Conservation (phyloP, 2,888 invertebrate species). For the Bhutanitis thaidina region DNA sequence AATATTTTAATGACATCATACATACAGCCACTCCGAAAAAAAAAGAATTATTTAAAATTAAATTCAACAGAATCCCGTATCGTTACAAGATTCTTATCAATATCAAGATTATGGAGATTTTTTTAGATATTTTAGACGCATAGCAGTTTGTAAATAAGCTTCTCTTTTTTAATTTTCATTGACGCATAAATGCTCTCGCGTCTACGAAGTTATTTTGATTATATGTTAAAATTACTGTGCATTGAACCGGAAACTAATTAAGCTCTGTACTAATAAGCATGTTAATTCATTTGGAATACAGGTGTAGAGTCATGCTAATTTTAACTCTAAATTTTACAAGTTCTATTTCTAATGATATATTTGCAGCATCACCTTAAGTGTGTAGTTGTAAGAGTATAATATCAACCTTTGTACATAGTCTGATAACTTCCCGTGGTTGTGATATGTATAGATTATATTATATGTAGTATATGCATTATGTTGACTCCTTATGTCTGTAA, state of each 20-base stretch:
- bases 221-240: neutral
- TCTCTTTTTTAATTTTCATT: too few relatives aligned
- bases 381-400: neutral
- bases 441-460: constrained; percentile 12
- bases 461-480: neutral
- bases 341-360: neutral
- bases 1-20: too few relatives aligned
- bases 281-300: neutral
- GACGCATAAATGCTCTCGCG: neutral
- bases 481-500: too few relatives aligned
- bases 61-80: too few relatives aligned
- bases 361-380: neutral
- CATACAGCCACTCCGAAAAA: too few relatives aligned
- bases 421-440: constrained; percentile 17
- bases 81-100: too few relatives aligned
- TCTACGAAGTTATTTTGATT: constrained; percentile 2
- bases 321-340: neutral
- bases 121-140: too few relatives aligned
- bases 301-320: neutral
- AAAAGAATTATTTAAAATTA: too few relatives aligned
- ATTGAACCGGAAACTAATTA: constrained; percentile 6
- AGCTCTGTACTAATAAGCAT: neutral
- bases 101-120: too few relatives aligned
- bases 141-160: too few relatives aligned
- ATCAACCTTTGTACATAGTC: neutral